Percentiles rank a stretch among this genome's conserved stretches.
These are phyloP conservation scores for Agonopterix alstromeriana DNA, from an alignment of 2,888 invertebrate genomes.

Conservation along the genomic window DNA sequence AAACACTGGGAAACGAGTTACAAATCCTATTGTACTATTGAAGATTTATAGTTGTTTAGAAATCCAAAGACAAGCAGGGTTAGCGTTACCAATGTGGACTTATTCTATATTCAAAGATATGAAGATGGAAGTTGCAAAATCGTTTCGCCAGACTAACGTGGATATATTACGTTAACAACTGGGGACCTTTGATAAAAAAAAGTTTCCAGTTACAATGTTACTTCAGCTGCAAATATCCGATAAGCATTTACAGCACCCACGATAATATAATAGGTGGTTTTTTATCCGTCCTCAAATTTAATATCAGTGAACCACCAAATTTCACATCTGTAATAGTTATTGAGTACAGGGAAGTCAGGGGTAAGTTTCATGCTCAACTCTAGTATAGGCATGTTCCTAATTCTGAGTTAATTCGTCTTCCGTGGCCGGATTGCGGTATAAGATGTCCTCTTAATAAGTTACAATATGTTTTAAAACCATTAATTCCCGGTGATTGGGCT, in stretches of 20 bases:
- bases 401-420: slow-evolving; percentile 1
- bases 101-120: slow-evolving; percentile 2
- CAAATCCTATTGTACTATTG: background rate
- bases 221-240: background rate
- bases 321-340: slow-evolving; percentile 9
- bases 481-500: slow-evolving; percentile 10
- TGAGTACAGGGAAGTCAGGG: slow-evolving; percentile 4
- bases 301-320: slow-evolving; percentile 4
- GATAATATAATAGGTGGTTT: slow-evolving; percentile 8
- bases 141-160: background rate
- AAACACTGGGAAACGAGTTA: slow-evolving; percentile 6
- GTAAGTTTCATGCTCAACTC: slow-evolving; percentile 6
- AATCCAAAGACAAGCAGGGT: slow-evolving; percentile 8
- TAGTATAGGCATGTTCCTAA: slow-evolving; percentile 9
- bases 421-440: slow-evolving; percentile 5
- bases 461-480: slow-evolving; percentile 1
- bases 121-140: slow-evolving; percentile 3
- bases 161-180: slow-evolving; percentile 6
- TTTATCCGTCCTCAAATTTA: slow-evolving; percentile 7
- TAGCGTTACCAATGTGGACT: slow-evolving; percentile 12
- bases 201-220: background rate
- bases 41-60: slow-evolving; percentile 10
- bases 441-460: slow-evolving; percentile 8
- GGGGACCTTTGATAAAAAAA: slow-evolving; percentile 10
- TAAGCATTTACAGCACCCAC: slow-evolving; percentile 13